Base-by-base conservation (phyloP, 2,113 vertebrate genomes). In the Anoura caudifer region DNA sequence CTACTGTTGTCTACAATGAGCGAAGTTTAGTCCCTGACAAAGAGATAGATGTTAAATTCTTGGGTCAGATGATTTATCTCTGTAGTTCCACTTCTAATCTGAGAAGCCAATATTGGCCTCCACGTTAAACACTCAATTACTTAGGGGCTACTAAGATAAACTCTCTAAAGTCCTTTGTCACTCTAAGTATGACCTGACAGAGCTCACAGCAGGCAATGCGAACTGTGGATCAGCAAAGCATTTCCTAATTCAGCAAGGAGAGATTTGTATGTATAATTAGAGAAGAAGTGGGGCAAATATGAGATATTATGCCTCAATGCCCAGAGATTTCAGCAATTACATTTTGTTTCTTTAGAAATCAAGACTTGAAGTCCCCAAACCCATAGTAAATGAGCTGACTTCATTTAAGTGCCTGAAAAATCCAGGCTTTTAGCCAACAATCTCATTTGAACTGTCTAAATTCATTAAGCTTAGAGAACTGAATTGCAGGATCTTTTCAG, bases 361-460 rank as follows among this genome's bases (percentile, higher is more conserved):
- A 92, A 79, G 36, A 31, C 45, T 31, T 81, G 41, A 87, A 80
- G 1, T 22, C 28, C 17, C 33, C 5, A 67, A 65, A 47, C 50
- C 12, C 38, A 56, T 22, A 69, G 28, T 11, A 41, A 97, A 70
- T 45, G 81, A 97, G n/a, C 36, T 87, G 33, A 65, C 28, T 87
- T 92, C 22, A 86, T 16, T 28, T 88, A 86, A 86, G 12, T 31
- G 67, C 31, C 33, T 95, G 83, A 95, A 90, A 85, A 69, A 79
- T 38, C 56, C 36, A 72, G 50, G 43, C 81, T 65, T 92, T 91
- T 79, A 84, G 72, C 84, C 77, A 95, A 73, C 83, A 75, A 50
- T 95, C 52, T 97, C 24, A 38, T 94, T 85, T 76, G 52, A 95
- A 88, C 76, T 97, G 89, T 89, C 86, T 95, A 88, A 97, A 95